Base-by-base conservation (phyloP, 2,888 invertebrate species). In the Teleogryllus oceanicus region DNA sequence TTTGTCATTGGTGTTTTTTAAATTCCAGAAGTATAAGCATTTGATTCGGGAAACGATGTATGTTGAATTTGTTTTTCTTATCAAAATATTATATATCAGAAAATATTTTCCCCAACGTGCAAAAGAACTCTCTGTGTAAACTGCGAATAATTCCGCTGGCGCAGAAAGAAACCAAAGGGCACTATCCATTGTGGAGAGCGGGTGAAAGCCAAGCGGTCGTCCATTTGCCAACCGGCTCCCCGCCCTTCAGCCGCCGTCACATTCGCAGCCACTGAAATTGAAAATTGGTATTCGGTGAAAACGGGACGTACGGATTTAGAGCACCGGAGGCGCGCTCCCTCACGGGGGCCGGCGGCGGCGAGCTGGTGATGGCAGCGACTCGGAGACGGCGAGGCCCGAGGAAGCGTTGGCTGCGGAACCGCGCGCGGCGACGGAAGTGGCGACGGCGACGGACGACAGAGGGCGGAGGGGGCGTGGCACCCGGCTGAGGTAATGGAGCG, bases 261-360 rank as follows among this genome's bases (percentile, higher is more conserved):
- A n/a, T 62, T 62, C 16, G 62, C 13, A 62, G 62, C 16, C 62
- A 62, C 16, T 62, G 62, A n/a, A 62, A 62, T n/a, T 62, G 62
- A 62, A 62, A 62, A 62, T 62, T 62, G 62, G 62, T 62, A 62
- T 62, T 62, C 62, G 62, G 13, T 62, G 62, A n/a, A 62, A 62
- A 62, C 62, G 37, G 37, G 37, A 37, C 37, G 37, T 37, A 37
- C 37, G 62, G n/a, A 62, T 62, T 62, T 62, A 62, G n/a, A n/a
- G 62, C 62, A n/a, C n/a, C 62, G n/a, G 16, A 62, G n/a, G 62
- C 16, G 16, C 16, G n/a, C 62, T 62, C 8, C 62, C 62, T 13
- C n/a, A 18, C 62, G 62, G 18, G 18, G 18, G 62, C 4, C 1
- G 62, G 1, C 16, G n/a, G 37, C 5, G 37, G 24, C 24, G 24